Evolutionary conservation across 2,888 invertebrate genomes (phyloP).

Genomic region (Strigamia crassipes): DNA sequence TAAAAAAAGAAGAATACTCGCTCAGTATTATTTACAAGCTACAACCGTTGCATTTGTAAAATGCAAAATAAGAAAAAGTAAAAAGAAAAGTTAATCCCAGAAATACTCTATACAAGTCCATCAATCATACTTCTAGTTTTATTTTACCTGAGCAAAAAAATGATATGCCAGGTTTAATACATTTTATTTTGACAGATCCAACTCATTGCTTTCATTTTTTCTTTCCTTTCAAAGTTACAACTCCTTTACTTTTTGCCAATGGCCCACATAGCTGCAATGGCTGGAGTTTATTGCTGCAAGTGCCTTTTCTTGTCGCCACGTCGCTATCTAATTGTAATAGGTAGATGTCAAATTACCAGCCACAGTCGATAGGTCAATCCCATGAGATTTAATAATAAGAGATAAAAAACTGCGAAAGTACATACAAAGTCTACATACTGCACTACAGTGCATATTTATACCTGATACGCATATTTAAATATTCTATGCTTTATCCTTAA

Average conservation of each 20-base stretch:
- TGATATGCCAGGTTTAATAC: slow-evolving; percentile 12
- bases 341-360: slow-evolving; percentile 36
- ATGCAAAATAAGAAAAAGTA: background rate
- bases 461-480: too few relatives aligned
- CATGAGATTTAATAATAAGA: background rate
- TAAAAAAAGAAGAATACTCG: background rate
- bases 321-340: slow-evolving; percentile 35
- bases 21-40: background rate
- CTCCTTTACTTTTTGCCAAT: background rate
- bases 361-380: slow-evolving; percentile 9
- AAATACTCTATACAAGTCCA: background rate
- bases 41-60: background rate
- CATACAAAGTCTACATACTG: too few relatives aligned
- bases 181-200: slow-evolving; percentile 32
- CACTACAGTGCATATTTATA: too few relatives aligned
- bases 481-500: too few relatives aligned
- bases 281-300: slow-evolving; percentile 22
- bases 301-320: slow-evolving; percentile 38
- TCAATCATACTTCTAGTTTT: background rate
- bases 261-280: background rate
- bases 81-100: background rate
- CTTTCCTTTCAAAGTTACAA: background rate
- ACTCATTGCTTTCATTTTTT: slow-evolving; percentile 20
- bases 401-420: background rate
- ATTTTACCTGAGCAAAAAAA: background rate